Evolutionary conservation across 1,140 invertebrate genomes (phyloP).

Genomic region (Temnothorax nylanderi): DNA sequence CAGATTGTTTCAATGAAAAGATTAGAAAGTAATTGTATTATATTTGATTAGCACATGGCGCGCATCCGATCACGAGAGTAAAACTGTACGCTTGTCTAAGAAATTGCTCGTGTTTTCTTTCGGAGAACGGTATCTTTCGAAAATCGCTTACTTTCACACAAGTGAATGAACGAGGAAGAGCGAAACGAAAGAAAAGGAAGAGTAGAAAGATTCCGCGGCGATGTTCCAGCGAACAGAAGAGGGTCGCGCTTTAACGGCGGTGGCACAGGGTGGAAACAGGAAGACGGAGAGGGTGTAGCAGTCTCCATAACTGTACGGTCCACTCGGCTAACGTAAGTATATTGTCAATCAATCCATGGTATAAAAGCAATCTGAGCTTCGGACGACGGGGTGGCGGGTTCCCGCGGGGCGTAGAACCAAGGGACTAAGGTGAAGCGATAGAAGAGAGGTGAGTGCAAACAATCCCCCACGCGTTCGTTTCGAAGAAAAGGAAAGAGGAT

Average conservation of each 20-base stretch:
- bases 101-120: constrained; percentile 22
- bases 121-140: constrained; percentile 29
- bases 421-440: constrained; percentile 42
- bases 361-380: constrained; percentile 86
- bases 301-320: constrained; percentile 81
- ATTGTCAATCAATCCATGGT: constrained; percentile 86
- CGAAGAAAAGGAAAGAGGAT: constrained; percentile 50
- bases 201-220: constrained; percentile 54
- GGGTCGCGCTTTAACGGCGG: constrained; percentile 73
- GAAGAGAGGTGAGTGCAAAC: constrained; percentile 73
- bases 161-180: not conserved
- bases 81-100: constrained; percentile 8
- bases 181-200: not conserved
- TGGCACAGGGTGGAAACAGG: constrained; percentile 63
- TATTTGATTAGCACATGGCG: not conserved
- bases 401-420: constrained; percentile 80
- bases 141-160: constrained; percentile 64
- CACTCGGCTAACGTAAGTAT: constrained; percentile 83
- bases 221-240: constrained; percentile 39
- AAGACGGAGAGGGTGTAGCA: constrained; percentile 58
- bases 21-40: constrained; percentile 1
- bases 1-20: not conserved
- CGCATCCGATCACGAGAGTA: not conserved
- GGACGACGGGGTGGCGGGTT: constrained; percentile 82
- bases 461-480: constrained; percentile 54